Percentiles rank a stretch among this genome's conserved stretches.
Evolutionary conservation across 2,113 vertebrate genomes (phyloP).

Genomic region (Bombycilla garrulus): DNA sequence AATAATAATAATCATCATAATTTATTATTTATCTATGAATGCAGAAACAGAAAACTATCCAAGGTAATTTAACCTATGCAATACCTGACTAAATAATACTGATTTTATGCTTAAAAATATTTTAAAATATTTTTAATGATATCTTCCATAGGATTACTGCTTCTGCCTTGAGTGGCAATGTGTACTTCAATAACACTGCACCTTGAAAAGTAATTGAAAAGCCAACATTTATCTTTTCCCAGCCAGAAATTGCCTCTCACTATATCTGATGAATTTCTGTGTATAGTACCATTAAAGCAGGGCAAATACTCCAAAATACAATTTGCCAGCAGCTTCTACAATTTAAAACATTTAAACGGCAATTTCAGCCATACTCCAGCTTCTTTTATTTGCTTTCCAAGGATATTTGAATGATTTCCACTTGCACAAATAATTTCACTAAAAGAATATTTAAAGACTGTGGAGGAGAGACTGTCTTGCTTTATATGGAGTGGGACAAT

Average conservation of each 20-base stretch:
- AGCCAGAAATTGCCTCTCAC: neutral
- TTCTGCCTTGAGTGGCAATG: neutral
- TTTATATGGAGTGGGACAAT: slow-evolving; percentile 31
- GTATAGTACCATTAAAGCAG: neutral
- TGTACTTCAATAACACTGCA: neutral
- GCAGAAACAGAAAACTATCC: neutral
- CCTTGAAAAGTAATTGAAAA: neutral
- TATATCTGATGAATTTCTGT: neutral
- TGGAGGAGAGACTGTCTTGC: neutral
- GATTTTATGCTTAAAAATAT: neutral
- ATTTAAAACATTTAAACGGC: slow-evolving; percentile 9
- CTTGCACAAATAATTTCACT: slow-evolving; percentile 10
- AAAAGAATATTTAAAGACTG: slow-evolving; percentile 5
- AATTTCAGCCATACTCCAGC: neutral
- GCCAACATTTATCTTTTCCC: neutral
- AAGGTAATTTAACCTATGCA: neutral
- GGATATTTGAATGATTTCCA: neutral
- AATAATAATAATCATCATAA: neutral
- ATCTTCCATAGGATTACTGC: neutral
- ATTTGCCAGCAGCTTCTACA: neutral
- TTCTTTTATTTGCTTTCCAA: neutral
- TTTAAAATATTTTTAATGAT: neutral
- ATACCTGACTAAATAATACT: neutral
- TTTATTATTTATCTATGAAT: neutral
- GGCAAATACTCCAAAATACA: neutral